Conservation (phyloP, 2,113 vertebrate genomes). For the Probosciger aterrimus region DNA sequence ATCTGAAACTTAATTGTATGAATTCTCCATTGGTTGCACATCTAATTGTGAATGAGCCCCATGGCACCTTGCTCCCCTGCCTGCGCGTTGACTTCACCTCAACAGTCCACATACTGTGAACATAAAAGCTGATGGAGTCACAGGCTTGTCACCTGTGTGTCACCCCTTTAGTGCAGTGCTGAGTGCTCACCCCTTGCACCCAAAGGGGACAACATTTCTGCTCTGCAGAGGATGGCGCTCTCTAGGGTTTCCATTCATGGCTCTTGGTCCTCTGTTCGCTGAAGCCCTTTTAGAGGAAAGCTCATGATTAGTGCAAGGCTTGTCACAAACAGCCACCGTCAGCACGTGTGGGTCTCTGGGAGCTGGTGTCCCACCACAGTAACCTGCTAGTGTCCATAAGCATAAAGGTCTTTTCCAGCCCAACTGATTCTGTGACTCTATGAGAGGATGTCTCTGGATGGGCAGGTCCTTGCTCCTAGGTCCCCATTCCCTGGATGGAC, state of each 20-base stretch:
- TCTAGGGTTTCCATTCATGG: not conserved
- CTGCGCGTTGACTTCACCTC: not conserved
- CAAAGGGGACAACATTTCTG: not conserved
- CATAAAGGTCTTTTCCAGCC: not conserved
- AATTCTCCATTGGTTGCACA: constrained; percentile 10
- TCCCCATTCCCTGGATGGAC: not conserved
- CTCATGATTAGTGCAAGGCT: not conserved
- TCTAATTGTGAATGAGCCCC: constrained; percentile 5
- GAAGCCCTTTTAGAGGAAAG: not conserved
- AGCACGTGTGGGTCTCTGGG: not conserved
- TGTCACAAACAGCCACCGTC: not conserved
- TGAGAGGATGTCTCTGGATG: not conserved
- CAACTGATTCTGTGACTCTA: not conserved
- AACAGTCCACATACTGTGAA: not conserved
- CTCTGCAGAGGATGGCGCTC: not conserved
- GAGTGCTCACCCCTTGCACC: not conserved
- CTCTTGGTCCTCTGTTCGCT: not conserved
- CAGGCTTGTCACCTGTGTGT: not conserved
- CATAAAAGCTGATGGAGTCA: not conserved
- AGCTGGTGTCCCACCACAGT: not conserved
- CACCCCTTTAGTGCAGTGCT: not conserved
- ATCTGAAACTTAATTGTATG: constrained; percentile 25
- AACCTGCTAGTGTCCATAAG: not conserved
- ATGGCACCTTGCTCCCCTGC: not conserved
- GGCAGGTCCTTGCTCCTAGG: not conserved